Percentiles rank a stretch among this genome's conserved stretches.
These are phyloP conservation scores for Leptarthrus brevirostris DNA, from an alignment of 2,888 invertebrate genomes.

Conservation along the genomic window DNA sequence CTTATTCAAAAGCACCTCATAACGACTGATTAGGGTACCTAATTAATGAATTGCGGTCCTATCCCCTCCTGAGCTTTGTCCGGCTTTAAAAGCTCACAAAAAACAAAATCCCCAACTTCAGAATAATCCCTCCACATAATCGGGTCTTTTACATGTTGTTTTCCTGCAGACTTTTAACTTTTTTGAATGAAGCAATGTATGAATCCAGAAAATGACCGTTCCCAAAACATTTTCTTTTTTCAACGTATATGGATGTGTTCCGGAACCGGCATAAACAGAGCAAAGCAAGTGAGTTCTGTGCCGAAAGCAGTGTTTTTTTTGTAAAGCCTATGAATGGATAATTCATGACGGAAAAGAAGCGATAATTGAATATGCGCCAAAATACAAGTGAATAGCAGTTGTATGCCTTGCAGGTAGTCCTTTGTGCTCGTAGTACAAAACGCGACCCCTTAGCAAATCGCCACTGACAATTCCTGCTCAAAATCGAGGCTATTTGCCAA, in stretches of 20 bases:
- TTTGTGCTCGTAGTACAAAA: background rate
- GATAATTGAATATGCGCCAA: slow-evolving; percentile 19
- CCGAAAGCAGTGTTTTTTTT: slow-evolving; percentile 16
- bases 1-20: slow-evolving; percentile 16
- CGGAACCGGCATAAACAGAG: background rate
- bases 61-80: background rate
- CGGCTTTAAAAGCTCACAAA: slow-evolving; percentile 2
- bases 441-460: background rate
- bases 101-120: slow-evolving; percentile 1
- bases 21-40: slow-evolving; percentile 29
- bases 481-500: background rate
- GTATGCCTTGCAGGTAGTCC: background rate
- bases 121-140: slow-evolving; percentile 9
- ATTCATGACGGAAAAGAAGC: slow-evolving; percentile 16
- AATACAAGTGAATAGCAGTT: slow-evolving; percentile 6
- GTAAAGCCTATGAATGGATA: slow-evolving; percentile 14
- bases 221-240: slow-evolving; percentile 1
- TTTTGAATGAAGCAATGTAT: background rate
- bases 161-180: background rate
- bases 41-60: slow-evolving; percentile 36
- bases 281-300: background rate
- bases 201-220: background rate
- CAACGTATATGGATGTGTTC: background rate
- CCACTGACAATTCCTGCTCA: slow-evolving; percentile 18
- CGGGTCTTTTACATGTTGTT: slow-evolving; percentile 1